Base-by-base conservation (phyloP, 37 sponge, comb jelly and placozoan species). In the Chondrosia reniformis region DNA sequence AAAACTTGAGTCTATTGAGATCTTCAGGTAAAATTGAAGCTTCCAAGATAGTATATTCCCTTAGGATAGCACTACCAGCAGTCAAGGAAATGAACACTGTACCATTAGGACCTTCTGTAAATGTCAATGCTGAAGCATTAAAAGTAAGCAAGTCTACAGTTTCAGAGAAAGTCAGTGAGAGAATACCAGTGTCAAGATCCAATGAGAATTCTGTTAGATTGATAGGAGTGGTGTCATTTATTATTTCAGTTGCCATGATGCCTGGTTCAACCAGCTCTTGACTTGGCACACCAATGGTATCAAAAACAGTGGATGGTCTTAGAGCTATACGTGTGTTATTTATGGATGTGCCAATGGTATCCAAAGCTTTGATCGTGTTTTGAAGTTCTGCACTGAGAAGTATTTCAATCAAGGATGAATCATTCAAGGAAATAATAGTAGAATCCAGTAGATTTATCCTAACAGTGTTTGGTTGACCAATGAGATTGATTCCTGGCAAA, bases 161-260 rank as follows among this genome's bases (percentile, higher is more conserved):
- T 34, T 93, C 94, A 64, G 76, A 52, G 76, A 89, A 93, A 30
- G 79, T 81, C 28, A 93, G 45, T n/a, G 66, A 46, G 9, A 93
- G 25, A 42, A 52, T 22, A 36, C 84, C 91, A 46, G 62, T 37
- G 37, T 93, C 62, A 71, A 93, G 63, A 72, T 86, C 69, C 55
- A 93, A 79, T 30, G 74, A 73, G 69, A 89, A 89, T 9, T 28
- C 42, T 6, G 28, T 40, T 25, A 93, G 15, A 55, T 46, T 46
- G 4, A 87, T 87, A 25, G 90, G 79, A 5, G 84, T 86, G 27
- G 57, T 73, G 46, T 93, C 94, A 21, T 42, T 52, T 15, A 78
- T 43, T 25, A 89, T 32, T 10, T 33, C 32, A 31, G 40, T 69
- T 3, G 58, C 77, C 36, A 21, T 40, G 4, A 63, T 15, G 13